These are phyloP conservation scores for Lochmaea crataegi DNA, from an alignment of 2,888 invertebrate genomes.

Conservation along the genomic window DNA sequence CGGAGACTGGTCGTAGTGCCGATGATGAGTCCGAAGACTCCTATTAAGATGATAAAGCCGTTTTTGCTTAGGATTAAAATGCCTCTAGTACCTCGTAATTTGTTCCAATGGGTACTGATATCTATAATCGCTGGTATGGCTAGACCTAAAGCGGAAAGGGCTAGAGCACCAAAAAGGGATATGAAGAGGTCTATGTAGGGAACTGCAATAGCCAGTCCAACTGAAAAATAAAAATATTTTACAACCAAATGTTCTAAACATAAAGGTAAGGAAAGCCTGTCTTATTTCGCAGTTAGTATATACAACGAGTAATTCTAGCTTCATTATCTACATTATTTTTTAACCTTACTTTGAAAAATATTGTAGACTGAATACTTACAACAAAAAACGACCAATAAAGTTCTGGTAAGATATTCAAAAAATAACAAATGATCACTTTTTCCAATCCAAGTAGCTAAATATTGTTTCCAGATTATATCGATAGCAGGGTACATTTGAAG, in stretches of 20 bases:
- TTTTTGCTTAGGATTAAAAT: constrained; percentile 68
- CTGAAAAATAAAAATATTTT: constrained; percentile 67
- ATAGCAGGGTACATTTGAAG: constrained; percentile 96
- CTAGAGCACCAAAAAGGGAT: constrained; percentile 88
- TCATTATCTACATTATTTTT: no score
- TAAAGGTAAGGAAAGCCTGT: no score
- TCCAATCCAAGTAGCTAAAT: constrained; percentile 71
- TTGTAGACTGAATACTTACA: constrained; percentile 78
- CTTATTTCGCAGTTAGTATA: no score
- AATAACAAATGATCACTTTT: constrained; percentile 71
- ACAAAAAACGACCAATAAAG: constrained; percentile 81
- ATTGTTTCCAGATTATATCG: constrained; percentile 90
- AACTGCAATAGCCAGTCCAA: constrained; percentile 84
- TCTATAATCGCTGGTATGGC: constrained; percentile 93
- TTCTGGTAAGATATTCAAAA: constrained; percentile 85
- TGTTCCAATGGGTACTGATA: constrained; percentile 83
- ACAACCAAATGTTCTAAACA: not conserved
- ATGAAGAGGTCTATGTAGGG: constrained; percentile 86
- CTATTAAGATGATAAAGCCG: constrained; percentile 69
- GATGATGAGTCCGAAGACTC: constrained; percentile 72
- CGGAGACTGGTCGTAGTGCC: constrained; percentile 75
- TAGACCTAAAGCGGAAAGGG: constrained; percentile 87
- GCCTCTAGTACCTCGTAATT: constrained; percentile 63
- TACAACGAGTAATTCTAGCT: no score
- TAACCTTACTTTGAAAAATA: no score